Base-by-base conservation (phyloP, 1,140 invertebrate species). In the Steinernema feltiae region DNA sequence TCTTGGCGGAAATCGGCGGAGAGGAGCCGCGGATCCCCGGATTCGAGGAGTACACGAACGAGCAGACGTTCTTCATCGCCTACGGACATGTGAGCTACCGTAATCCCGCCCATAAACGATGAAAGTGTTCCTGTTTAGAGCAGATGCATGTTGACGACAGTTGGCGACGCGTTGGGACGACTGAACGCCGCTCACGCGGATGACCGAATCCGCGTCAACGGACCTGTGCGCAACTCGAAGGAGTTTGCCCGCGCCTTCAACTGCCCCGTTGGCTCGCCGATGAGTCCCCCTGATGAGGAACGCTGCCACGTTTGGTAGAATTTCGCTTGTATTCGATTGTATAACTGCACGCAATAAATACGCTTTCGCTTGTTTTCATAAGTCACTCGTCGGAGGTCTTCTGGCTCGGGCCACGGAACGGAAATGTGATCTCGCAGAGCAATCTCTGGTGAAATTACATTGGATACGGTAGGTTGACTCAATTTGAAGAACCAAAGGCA, bases 271-370 rank as follows among this genome's bases (percentile, higher is more conserved):
- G n/a, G n/a, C n/a, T n/a, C n/a, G 1, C 83, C 80, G 1, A 90
- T 90, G 89, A 90, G 90, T 82, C 89, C 90, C 0, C 21, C 48
- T 0, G 35, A 41, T 18, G 35, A 41, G 7, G 85, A 89, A 29
- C 89, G 89, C 78, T 90, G 89, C 81, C 82, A 84, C 48, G 84
- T 90, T 2, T 90, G 90, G 90, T 89, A 89, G 53, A 63, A 7
- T 18, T 41, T n/a, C 7, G 7, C 35, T 41, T 41, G n/a, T n/a
- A n/a, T n/a, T n/a, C n/a, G n/a, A n/a, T n/a, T n/a, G n/a, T n/a
- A n/a, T n/a, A n/a, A n/a, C n/a, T n/a, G n/a, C n/a, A n/a, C n/a
- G n/a, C n/a, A n/a, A n/a, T n/a, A n/a, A n/a, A n/a, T n/a, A n/a
- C n/a, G n/a, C n/a, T n/a, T n/a, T n/a, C n/a, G n/a, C n/a, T n/a